Evolutionary conservation across 2,888 invertebrate genomes (phyloP), one percentile per base, ranked within the genome.

Genomic region (Scaptomyza parva): DNA sequence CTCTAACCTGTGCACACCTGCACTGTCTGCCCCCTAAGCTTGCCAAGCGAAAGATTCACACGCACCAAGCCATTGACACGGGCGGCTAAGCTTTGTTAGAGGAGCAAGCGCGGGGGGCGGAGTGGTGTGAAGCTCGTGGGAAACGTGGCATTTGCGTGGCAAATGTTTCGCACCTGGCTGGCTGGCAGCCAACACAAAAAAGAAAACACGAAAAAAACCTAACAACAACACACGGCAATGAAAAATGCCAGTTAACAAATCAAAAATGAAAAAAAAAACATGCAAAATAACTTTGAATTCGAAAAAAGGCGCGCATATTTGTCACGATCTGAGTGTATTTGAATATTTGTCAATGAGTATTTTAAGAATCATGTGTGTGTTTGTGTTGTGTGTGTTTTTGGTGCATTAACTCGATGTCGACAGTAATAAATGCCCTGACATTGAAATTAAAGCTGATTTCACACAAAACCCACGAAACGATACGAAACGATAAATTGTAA

Each of bases 41-140:
- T 48, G 50, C 40, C 45, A 51, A 69, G 70, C 65, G 75, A 77
- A 72, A 79, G 73, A 83, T 82, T 85, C 79, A 65, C 82, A 83
- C 82, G 85, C 82, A 75, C 82, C 57, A 40, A 67, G 68, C 75
- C 75, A 82, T 79, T 82, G 85, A 82, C 85, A 83, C 72, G 83
- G 77, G 53, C 75, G 67, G 75, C 79, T 83, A 82, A 85, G 85
- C 79, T 77, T 61, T 41, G 41, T 51, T 43, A 6, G 6, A n/a
- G 12, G 14, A 11, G 2, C 22, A 11, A 54, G n/a, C 0, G 18
- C 3, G 3, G 18, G 17, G 3, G n/a, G 28, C 7, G 28, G 11
- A 6, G 5, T 12, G 12, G 8, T n/a, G 28, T 30, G 18, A 40
- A 18, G 40, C 40, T 53, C 58, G 28, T 63, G 66, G 20, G 67